Evolutionary conservation across 2,888 invertebrate genomes (phyloP).

Genomic region (Troides helena): DNA sequence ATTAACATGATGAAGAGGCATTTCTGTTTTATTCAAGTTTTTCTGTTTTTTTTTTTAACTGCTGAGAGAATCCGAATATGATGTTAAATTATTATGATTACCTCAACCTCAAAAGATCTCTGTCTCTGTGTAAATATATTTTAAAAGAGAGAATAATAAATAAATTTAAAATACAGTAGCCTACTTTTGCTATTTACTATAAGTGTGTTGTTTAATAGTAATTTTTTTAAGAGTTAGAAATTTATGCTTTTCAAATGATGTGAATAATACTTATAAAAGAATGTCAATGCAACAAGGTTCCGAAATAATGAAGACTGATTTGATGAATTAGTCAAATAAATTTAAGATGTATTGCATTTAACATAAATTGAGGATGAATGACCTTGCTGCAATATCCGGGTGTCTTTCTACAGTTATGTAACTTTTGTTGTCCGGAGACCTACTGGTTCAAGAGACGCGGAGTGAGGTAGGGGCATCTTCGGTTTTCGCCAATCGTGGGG

Average conservation of each 20-base stretch:
- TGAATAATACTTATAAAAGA: not conserved
- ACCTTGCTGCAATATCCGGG: conserved; percentile 71
- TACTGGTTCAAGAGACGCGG: conserved; percentile 37
- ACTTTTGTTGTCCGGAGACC: conserved; percentile 47
- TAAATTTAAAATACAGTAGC: not conserved
- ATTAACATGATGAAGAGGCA: not conserved
- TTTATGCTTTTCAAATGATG: not conserved
- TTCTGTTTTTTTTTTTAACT: not conserved
- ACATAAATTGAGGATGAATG: conserved; percentile 43
- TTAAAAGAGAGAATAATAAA: not conserved
- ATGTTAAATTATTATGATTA: not conserved
- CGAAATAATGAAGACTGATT: not conserved
- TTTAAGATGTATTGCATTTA: not conserved
- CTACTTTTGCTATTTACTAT: not conserved
- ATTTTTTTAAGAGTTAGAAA: not conserved
- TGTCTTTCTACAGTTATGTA: conserved; percentile 57
- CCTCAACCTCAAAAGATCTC: not conserved
- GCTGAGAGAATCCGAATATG: not conserved
- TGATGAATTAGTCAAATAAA: not conserved
- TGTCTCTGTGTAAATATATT: not conserved
- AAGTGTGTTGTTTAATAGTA: not conserved
- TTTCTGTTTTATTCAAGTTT: not conserved
- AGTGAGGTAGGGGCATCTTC: conserved; percentile 28
- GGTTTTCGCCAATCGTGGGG: conserved; percentile 15
- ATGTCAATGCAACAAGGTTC: not conserved